Base-by-base conservation (phyloP, 2,113 vertebrate genomes). In the Coturnix japonica region DNA sequence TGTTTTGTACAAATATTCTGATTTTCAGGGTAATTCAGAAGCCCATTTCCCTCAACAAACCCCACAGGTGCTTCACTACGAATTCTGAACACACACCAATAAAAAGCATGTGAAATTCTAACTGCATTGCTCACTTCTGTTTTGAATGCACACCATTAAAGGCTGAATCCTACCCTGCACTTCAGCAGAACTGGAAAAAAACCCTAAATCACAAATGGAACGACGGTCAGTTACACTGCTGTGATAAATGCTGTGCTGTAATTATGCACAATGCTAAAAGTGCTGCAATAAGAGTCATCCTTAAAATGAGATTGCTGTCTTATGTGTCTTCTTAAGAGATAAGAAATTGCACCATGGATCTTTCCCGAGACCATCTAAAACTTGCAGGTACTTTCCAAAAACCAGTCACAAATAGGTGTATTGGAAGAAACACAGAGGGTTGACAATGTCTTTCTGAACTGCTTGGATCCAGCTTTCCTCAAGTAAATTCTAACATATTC, bases 251-350 rank as follows among this genome's bases (percentile, higher is more conserved):
- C n/a, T 56, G 73, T 39, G 10, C 28, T 51, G 76, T 46, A 73
- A 33, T 49, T 79, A 73, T 61, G 70, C 59, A 49, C 7, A 87
- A 56, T 47, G 60, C 39, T 80, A 87, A 72, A 49, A 85, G 72
- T 37, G 30, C 21, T 77, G 30, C 71, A 64, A 56, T 60, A 81
- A 89, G 76, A 82, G 23, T 46, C 14, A 94, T 15, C 15, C 33
- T 65, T 89, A 64, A 90, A 88, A 92, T 31, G 3, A 73, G 54
- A 56, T 2, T 75, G 11, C 57, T 67, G 41, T 31, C 49, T 82
- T 76, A 85, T 61, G 78, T n/a, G 57, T 11, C 15, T 87, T 25
- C 84, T 69, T 51, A 60, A 39, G 37, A 71, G 46, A 41, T 53
- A 9, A 88, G 19, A 93, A 92, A 84, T 78, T 43, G 77, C 4